Base-by-base conservation (phyloP, 2,113 vertebrate genomes). In the Daboia siamensis region DNA sequence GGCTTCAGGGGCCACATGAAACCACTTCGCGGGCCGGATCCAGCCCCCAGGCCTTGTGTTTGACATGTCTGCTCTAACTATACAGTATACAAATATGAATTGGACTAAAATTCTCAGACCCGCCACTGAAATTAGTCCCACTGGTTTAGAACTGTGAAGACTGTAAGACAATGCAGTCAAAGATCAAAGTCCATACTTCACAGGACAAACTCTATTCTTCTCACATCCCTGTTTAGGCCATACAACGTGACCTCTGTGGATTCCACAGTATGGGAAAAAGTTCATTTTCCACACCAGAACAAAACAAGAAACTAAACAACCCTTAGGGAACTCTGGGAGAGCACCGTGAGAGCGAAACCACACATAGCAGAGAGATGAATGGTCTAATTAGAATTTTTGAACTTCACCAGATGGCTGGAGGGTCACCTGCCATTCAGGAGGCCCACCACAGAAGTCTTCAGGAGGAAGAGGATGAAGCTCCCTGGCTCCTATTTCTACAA, bases 211-310 rank as follows among this genome's bases (percentile, higher is more conserved):
- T 2, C 54, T 3, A 5, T 10, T 23, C 33, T 39, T 3, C 2
- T 21, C 29, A 0, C 33, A 6, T 21, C 23, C 24, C 57, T 8
- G 12, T 26, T 44, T 44, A 52, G 90, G 1, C 51, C n/a, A 17
- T 21, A 2, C 4, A 15, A 17, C 7, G 9, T 10, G 61, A 24
- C 33, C 56, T 59, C 44, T 26, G 12, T 39, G 57, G 46, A 87
- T 93, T 87, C 0, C 0, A 39, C 29, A 92, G 46, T 21, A 57
- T 64, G 1, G 23, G 88, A 0, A 0, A 1, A 74, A 23, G 59
- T 90, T 85, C 24, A 64, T 17, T 29, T 93, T 51, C 44, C 0
- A 0, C 87, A 24, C 39, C 69, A 86, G 57, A 57, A 46, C 61
- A 87, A 90, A 39, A 11, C 24, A 90, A 87, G 88, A 46, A 93